These are phyloP conservation scores for Hermatobates lingyangjiaoensis DNA, from an alignment of 1,140 invertebrate species.

Conservation along the genomic window DNA sequence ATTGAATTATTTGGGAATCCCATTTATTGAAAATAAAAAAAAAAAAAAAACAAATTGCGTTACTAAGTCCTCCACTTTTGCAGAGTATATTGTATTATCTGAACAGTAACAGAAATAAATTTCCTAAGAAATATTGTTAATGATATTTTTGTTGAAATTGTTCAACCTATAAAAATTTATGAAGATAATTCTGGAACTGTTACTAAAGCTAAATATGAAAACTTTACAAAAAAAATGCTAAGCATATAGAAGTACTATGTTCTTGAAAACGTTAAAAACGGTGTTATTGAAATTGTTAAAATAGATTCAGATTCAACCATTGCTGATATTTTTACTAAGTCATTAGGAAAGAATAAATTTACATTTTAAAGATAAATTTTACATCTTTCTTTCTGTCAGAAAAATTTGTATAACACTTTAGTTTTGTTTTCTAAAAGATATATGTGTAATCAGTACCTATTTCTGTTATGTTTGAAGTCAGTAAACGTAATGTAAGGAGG, in stretches of 20 bases:
- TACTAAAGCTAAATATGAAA: neutral
- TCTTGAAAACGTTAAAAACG: neutral
- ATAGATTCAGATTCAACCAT: neutral
- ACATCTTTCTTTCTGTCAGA: neutral
- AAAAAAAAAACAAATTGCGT: conserved; percentile 11
- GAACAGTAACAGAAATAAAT: neutral
- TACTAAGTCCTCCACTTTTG: conserved; percentile 6
- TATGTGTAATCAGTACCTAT: neutral
- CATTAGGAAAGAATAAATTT: neutral
- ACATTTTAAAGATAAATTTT: neutral
- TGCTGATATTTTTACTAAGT: neutral
- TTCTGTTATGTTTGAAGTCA: neutral
- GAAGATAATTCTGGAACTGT: neutral
- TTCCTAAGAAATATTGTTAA: neutral
- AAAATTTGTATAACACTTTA: neutral
- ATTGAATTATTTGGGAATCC: conserved; percentile 7
- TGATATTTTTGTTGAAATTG: neutral
- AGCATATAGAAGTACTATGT: neutral
- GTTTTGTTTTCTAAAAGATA: too few relatives aligned
- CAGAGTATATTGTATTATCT: conserved; percentile 9
- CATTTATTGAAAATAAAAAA: conserved; percentile 10
- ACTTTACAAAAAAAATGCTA: neutral
- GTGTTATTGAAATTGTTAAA: neutral
- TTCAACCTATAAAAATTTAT: neutral
- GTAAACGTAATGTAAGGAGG: neutral